These are phyloP conservation scores for Drosophila mulleri DNA, from an alignment of 2,888 invertebrate genomes.

Conservation along the genomic window DNA sequence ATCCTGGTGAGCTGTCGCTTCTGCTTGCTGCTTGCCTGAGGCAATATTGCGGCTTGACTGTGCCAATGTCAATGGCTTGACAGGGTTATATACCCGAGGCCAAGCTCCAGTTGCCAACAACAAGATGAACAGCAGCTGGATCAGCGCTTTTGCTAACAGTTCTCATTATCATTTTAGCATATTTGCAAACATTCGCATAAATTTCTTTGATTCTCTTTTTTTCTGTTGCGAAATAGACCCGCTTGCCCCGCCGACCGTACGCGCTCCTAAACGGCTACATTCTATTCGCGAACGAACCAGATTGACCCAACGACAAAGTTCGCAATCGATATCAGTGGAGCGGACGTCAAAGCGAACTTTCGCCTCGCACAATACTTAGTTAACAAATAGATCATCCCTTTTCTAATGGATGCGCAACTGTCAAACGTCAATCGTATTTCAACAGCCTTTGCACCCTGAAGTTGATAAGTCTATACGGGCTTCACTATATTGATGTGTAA, in stretches of 20 bases:
- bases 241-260: too few relatives aligned
- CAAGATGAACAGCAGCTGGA: constrained; percentile 37
- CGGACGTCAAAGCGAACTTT: background rate
- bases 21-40: constrained; percentile 48
- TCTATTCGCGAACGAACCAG: constrained; percentile 43
- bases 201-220: constrained; percentile 42
- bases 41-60: constrained; percentile 64
- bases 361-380: background rate
- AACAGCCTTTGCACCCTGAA: background rate
- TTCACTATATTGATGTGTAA: too few relatives aligned
- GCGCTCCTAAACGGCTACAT: background rate
- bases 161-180: constrained; percentile 73
- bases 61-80: constrained; percentile 51
- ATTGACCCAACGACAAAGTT: constrained; percentile 60
- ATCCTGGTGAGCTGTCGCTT: constrained; percentile 28
- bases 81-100: constrained; percentile 65
- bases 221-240: too few relatives aligned
- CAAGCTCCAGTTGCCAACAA: constrained; percentile 47
- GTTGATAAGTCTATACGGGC: too few relatives aligned
- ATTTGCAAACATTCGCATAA: constrained; percentile 70
- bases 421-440: background rate
- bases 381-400: background rate
- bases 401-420: background rate
- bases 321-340: constrained; percentile 29
- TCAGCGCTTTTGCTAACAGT: constrained; percentile 38